Base-by-base conservation (phyloP, 2,113 vertebrate genomes). In the Vulpes ferrilata region DNA sequence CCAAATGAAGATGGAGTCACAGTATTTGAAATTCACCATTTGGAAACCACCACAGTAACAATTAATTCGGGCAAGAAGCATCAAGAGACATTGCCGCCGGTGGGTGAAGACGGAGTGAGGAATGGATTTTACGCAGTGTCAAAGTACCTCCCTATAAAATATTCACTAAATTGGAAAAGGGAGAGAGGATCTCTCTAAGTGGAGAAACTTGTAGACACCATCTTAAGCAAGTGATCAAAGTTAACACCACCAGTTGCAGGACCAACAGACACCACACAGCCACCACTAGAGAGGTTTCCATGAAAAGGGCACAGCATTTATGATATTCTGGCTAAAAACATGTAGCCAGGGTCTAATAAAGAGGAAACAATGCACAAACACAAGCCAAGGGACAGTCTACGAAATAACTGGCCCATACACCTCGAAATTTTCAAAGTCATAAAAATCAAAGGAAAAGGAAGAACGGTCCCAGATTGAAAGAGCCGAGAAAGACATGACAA, bases 381-480 rank as follows among this genome's bases (percentile, higher is more conserved):
- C 32, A 84, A 91, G 80, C 1, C 60, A 17, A 85, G 19, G 59
- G 12, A 69, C 65, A 64, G n/a, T 92, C 43, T 30, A 43, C 19
- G 92, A 88, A 89, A 84, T 16, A 85, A 27, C 20, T 55, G 32
- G 35, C 59, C 55, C 20, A 11, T 38, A 65, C 13, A 53, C n/a
- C 35, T 73, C 67, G 73, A 65, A 55, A 38, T 74, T 38, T 57
- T 80, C 80, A 48, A 85, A 67, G 38, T 65, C 55, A 55, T 76
- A 35, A 85, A 95, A 91, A 67, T 80, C n/a, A 83, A 90, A 83
- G 79, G 51, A 92, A 73, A 65, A 23, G 12, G 17, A 97, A 8
- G 43, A 88, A 57, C 1, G 6, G 10, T 65, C 71, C 4, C 88
- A 74, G 6, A 43, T n/a, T 43, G 27, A 97, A 90, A 89, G 53